These are phyloP conservation scores for Anabas testudineus DNA, from an alignment of 2,797 vertebrate genomes.

Conservation along the genomic window DNA sequence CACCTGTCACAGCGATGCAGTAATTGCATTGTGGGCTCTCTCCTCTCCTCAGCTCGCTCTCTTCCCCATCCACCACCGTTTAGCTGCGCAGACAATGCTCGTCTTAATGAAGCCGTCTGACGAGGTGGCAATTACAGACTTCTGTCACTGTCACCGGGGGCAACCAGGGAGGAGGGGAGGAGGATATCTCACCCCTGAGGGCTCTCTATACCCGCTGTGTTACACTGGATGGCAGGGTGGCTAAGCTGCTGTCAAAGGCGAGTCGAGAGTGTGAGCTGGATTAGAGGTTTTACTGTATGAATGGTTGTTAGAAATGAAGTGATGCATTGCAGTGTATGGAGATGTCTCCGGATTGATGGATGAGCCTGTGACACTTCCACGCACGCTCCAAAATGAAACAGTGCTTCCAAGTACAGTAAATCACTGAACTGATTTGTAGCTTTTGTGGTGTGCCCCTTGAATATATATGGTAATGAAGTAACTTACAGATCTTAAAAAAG, in stretches of 20 bases:
- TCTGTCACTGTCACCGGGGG: slow-evolving; percentile 84
- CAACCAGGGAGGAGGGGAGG: slow-evolving; percentile 62
- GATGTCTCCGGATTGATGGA: slow-evolving; percentile 65
- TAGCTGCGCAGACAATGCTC: slow-evolving; percentile 86
- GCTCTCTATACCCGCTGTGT: slow-evolving; percentile 75
- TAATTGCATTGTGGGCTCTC: slow-evolving; percentile 90
- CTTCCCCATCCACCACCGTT: slow-evolving; percentile 83
- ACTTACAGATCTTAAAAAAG: not conserved
- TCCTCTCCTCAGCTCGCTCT: slow-evolving; percentile 80
- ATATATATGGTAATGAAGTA: too few relatives aligned
- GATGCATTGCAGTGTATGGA: slow-evolving; percentile 59
- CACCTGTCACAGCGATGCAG: slow-evolving; percentile 87
- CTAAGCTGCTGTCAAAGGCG: slow-evolving; percentile 80
- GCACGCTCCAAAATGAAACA: slow-evolving; percentile 30
- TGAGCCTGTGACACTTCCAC: slow-evolving; percentile 57
- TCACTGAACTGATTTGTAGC: not conserved
- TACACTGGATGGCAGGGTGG: slow-evolving; percentile 72
- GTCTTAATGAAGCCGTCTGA: slow-evolving; percentile 92
- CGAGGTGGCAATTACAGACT: slow-evolving; percentile 89
- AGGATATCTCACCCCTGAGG: slow-evolving; percentile 71
- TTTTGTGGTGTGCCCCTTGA: not conserved
- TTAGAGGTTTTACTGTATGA: slow-evolving; percentile 69
- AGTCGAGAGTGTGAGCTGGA: slow-evolving; percentile 72
- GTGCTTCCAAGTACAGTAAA: slow-evolving; percentile 23
- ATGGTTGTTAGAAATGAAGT: slow-evolving; percentile 66